Conservation (phyloP, 2,113 vertebrate genomes). For the Bos taurus region ARS-UCD2.0 NC_037335.1:88451001-88451500, state of each 20-base stretch:
- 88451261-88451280: neutral
- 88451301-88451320: neutral
- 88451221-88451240: neutral
- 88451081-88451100: rapidly evolving
- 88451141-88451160: neutral
- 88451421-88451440: neutral
- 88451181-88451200: conserved; percentile 15
- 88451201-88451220: neutral
- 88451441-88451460: neutral
- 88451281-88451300: rapidly evolving
- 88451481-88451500: neutral
- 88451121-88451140: neutral
- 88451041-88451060: rapidly evolving
- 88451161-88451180: neutral
- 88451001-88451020: neutral
- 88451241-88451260: neutral
- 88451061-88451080: rapidly evolving
- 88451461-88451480: neutral
- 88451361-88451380: too few species aligned
- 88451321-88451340: neutral
- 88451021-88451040: rapidly evolving
- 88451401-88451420: neutral
- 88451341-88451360: neutral
- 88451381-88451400: neutral
- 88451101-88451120: rapidly evolving